phyloP scores from a whole-genome alignment of 2,113 vertebrate genomes.

The Tachysurus vachellii region DNA sequence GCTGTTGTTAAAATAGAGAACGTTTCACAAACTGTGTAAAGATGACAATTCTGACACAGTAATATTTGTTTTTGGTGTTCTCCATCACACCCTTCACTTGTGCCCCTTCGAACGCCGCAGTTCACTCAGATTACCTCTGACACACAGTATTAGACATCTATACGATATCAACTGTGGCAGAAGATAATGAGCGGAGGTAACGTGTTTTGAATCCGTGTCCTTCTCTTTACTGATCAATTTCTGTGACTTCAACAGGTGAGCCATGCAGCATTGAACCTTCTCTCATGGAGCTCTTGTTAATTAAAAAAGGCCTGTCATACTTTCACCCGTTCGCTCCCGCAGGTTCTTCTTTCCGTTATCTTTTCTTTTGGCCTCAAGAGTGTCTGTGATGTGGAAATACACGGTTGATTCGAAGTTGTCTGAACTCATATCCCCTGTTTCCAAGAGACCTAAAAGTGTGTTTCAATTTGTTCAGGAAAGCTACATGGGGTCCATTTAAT shows the following conservation, averaged over 20 bases:
- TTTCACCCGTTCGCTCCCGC: conserved; percentile 32
- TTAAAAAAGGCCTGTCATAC: conserved; percentile 49
- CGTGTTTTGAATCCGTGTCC: neutral
- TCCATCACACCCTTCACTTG: neutral
- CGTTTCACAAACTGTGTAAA: neutral
- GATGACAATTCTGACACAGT: neutral
- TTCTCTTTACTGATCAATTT: conserved; percentile 31
- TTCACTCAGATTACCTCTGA: neutral
- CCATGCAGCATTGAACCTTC: conserved; percentile 17
- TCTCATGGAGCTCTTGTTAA: conserved; percentile 47
- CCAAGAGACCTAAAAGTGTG: conserved; percentile 56
- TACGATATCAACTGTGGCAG: neutral
- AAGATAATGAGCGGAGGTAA: neutral
- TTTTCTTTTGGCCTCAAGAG: conserved; percentile 46
- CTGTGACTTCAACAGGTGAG: conserved; percentile 48
- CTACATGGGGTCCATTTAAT: conserved; percentile 51
- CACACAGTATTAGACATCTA: neutral
- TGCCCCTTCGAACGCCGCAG: neutral
- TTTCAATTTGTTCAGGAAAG: conserved; percentile 60
- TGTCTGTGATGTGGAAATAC: conserved; percentile 59
- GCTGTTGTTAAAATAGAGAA: neutral
- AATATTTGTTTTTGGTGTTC: neutral
- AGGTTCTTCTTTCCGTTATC: conserved; percentile 36
- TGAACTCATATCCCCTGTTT: conserved; percentile 50
- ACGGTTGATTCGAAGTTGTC: conserved; percentile 57